Percentiles rank a stretch among this genome's conserved stretches.
phyloP scores from a whole-genome alignment of 2,888 invertebrate genomes.

The Leptinotarsa juncta region DNA sequence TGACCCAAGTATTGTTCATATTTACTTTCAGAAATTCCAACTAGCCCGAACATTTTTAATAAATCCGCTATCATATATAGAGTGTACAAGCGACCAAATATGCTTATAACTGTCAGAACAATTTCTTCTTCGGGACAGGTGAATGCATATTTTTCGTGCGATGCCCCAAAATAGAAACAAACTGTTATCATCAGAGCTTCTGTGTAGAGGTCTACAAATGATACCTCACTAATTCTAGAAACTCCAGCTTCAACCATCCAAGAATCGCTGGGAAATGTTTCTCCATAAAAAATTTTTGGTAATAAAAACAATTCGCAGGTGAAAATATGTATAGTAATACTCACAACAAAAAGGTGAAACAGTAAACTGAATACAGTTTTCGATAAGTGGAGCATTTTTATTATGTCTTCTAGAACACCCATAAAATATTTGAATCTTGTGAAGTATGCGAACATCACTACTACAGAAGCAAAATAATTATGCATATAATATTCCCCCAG shows the following conservation, averaged over 20 bases:
- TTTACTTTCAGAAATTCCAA: conserved; percentile 62
- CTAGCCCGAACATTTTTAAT: conserved; percentile 53
- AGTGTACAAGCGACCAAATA: conserved; percentile 53
- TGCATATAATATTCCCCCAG: neutral
- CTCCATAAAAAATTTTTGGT: conserved; percentile 19
- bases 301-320: conserved; percentile 2
- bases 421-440: conserved; percentile 21
- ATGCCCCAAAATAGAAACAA: conserved; percentile 55
- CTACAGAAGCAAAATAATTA: neutral
- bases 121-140: conserved; percentile 44
- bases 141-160: conserved; percentile 45
- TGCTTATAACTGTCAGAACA: conserved; percentile 44
- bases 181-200: conserved; percentile 48
- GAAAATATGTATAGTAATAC: conserved; percentile 19
- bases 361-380: conserved; percentile 8
- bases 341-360: conserved; percentile 15
- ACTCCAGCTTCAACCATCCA: conserved; percentile 37
- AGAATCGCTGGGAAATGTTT: conserved; percentile 26
- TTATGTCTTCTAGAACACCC: conserved; percentile 13
- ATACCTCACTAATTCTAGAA: neutral
- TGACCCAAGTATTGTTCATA: conserved; percentile 67
- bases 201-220: conserved; percentile 31
- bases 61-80: conserved; percentile 51
- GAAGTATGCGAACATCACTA: neutral
- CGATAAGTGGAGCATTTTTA: conserved; percentile 10